Evolutionary conservation across 2,113 vertebrate genomes (phyloP).

Genomic region (Phalacrocorax brasilianus): DNA sequence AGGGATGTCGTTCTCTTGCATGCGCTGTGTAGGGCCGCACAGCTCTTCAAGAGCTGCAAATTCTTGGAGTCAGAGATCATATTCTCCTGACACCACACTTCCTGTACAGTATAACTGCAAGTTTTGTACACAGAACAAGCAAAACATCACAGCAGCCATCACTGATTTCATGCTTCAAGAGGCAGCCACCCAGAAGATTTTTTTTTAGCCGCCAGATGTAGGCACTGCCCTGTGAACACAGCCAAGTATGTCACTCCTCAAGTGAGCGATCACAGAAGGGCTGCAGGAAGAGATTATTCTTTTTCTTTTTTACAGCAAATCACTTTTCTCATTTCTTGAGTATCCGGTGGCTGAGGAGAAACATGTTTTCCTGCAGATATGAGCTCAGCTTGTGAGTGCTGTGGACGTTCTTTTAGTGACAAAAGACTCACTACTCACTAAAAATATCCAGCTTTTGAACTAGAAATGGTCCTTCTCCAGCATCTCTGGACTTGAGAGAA

Average conservation of each 20-base stretch:
- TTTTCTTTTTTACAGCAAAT: background rate
- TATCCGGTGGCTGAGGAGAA: background rate
- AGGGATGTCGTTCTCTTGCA: background rate
- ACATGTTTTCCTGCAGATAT: background rate
- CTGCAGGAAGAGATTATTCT: background rate
- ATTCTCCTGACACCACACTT: background rate
- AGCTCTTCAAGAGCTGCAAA: background rate
- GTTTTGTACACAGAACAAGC: background rate
- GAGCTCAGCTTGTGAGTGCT: background rate
- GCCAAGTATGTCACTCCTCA: background rate
- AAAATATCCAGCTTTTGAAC: constrained; percentile 43
- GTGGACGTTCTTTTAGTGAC: background rate
- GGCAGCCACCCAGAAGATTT: background rate
- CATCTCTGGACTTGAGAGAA: background rate
- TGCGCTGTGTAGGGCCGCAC: background rate
- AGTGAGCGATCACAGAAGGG: background rate
- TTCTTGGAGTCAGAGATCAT: background rate
- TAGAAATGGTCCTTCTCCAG: background rate
- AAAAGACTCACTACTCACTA: constrained; percentile 14
- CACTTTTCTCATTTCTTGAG: background rate
- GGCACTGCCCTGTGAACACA: background rate
- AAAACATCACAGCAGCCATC: background rate
- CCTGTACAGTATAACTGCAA: background rate
- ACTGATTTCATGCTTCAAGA: background rate
- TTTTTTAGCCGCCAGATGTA: background rate